These are phyloP conservation scores for Lochmaea capreae DNA, from an alignment of 2,888 invertebrate genomes.

Conservation along the genomic window DNA sequence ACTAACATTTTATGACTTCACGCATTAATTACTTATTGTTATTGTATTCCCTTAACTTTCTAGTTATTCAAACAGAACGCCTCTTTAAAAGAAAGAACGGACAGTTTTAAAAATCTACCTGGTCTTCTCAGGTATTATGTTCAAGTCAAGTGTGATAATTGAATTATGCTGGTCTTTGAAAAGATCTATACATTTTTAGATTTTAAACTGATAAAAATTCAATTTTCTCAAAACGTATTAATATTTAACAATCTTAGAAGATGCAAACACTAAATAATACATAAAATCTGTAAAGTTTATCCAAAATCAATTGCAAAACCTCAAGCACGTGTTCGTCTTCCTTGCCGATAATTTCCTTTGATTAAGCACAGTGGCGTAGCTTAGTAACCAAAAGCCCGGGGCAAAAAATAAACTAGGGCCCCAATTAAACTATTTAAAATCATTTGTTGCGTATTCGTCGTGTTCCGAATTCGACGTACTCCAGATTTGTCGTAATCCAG, in stretches of 20 bases:
- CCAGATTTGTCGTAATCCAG: too few species aligned
- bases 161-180: slow-evolving; percentile 3
- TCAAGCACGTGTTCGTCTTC: too few species aligned
- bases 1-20: too few species aligned
- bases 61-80: not conserved
- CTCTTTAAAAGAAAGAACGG: not conserved
- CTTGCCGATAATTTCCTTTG: too few species aligned
- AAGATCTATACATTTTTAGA: not conserved
- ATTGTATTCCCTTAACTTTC: not conserved
- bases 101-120: not conserved
- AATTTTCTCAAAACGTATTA: not conserved
- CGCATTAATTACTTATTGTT: not conserved
- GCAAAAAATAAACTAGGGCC: too few species aligned
- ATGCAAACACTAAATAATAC: not conserved
- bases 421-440: too few species aligned
- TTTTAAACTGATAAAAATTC: not conserved
- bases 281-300: too few species aligned
- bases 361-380: too few species aligned
- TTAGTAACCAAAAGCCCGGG: too few species aligned
- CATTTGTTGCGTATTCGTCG: too few species aligned
- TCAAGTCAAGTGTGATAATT: slow-evolving; percentile 15
- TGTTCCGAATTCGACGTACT: too few species aligned
- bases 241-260: not conserved
- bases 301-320: too few species aligned
- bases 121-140: not conserved